Evolutionary conservation across 2,113 vertebrate species (phyloP), one percentile per base, ranked within the genome.

Genomic region (Channa maculata): DNA sequence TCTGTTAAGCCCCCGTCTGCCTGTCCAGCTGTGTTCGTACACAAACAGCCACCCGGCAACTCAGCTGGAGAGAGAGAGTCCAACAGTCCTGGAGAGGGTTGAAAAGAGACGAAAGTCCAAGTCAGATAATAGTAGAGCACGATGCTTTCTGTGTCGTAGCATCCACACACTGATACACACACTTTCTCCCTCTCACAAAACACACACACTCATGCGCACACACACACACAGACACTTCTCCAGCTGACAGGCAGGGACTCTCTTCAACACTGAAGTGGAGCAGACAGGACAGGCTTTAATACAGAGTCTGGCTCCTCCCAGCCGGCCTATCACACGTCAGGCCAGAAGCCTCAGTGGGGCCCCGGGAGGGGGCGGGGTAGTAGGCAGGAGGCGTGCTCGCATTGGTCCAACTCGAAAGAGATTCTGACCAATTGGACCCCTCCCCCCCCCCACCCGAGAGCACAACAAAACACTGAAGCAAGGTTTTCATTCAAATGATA

Each of bases 401-500:
- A 94, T 94, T 95, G 93, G 94, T 63, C 48, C 13, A 59, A 14
- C 72, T 49, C 50, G 0, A 75, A 78, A 49, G 65, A 50, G 79
- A 86, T 71, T 82, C 71, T 64, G 83, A 90, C 92, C 90, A 91
- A 93, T 92, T 46, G 71, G 68, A 71, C 83, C 89, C 91, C 75
- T 77, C 78, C 91, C 91, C 91, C 91, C 90, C 80, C 77, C 82
- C 1, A 24, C 24, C 1, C 24, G 24, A 24, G 50, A 75, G 71
- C 54, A 87, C 89, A 92, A 94, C 91, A 92, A 92, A 92, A 92
- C 89, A 92, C 83, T 69, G 88, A 86, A 86, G 85, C 90, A 83
- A 84, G 87, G 86, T 93, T 93, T 93, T 94, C 91, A 94, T 95
- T 95, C 93, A 95, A 94, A 95, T 94, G 82, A 86, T 86, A 91